Percentiles rank a stretch among this genome's conserved stretches.
Conservation (phyloP, 2,888 invertebrate genomes). For the Trichopria drosophilae region DNA sequence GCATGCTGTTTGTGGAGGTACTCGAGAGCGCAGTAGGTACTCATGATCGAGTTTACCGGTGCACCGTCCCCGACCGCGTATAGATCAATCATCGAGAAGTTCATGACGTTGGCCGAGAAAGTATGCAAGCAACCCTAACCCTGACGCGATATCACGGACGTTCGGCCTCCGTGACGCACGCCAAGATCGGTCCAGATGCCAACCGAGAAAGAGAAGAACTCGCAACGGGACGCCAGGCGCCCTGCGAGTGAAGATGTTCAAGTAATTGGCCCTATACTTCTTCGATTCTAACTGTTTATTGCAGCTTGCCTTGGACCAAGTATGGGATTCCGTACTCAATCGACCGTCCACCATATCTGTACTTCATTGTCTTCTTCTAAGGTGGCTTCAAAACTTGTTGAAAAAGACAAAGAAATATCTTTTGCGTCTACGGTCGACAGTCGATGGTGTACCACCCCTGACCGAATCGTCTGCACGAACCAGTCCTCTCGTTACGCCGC, state of each 20-base stretch:
- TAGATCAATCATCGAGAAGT: slow-evolving; percentile 6
- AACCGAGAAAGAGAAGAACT: too few relatives aligned
- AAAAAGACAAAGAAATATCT: too few relatives aligned
- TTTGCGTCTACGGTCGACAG: too few relatives aligned
- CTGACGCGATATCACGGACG: neutral
- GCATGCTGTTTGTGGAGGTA: too few relatives aligned
- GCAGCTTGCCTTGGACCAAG: slow-evolving; percentile 2
- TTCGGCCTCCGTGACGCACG: neutral
- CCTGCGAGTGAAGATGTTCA: slow-evolving; percentile 51
- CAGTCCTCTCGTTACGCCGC: slow-evolving; percentile 35
- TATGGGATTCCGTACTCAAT: too few relatives aligned
- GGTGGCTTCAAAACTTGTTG: too few relatives aligned
- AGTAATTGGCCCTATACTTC: slow-evolving; percentile 50
- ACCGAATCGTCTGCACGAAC: slow-evolving; percentile 27
- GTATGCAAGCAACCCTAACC: neutral
- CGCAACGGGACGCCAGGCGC: slow-evolving; percentile 46
- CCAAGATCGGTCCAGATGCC: slow-evolving; percentile 30
- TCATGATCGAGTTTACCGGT: slow-evolving; percentile 1
- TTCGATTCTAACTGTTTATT: slow-evolving; percentile 42
- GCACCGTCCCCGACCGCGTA: neutral
- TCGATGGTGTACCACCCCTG: too few relatives aligned
- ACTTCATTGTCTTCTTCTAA: too few relatives aligned
- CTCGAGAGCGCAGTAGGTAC: too few relatives aligned
- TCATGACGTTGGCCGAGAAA: too few relatives aligned
- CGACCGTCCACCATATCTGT: too few relatives aligned